Conservation (phyloP, 2,797 vertebrate genomes). For the Australoheros facetus region DNA sequence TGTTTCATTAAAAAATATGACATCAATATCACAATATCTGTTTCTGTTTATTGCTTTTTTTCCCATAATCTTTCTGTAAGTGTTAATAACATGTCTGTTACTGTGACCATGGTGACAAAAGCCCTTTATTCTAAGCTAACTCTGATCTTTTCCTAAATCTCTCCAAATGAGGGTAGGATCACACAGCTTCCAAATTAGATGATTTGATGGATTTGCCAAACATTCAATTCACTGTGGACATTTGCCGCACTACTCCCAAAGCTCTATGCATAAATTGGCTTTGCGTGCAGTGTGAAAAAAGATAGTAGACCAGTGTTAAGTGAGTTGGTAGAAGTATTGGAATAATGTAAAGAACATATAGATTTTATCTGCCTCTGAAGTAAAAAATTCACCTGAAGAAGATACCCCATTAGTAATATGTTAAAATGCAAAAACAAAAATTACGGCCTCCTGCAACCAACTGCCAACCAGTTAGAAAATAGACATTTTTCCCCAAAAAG, state of each 20-base stretch:
- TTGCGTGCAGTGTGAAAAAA: neutral
- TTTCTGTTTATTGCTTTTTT: neutral
- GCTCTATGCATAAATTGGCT: neutral
- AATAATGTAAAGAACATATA: neutral
- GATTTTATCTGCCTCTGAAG: neutral
- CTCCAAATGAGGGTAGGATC: too few species aligned
- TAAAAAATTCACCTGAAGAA: neutral
- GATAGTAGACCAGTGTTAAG: neutral
- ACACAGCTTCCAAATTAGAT: too few species aligned
- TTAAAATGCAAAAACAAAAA: rapidly evolving
- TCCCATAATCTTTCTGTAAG: neutral
- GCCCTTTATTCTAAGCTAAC: too few species aligned
- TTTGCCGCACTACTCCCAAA: neutral
- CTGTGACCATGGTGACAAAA: neutral
- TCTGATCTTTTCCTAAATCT: too few species aligned
- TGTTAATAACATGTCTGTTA: neutral
- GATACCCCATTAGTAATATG: neutral
- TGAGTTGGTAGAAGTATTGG: neutral
- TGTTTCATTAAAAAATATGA: neutral
- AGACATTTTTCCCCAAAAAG: neutral
- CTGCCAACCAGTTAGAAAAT: neutral
- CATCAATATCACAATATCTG: neutral
- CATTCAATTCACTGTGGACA: too few species aligned
- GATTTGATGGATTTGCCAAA: too few species aligned
- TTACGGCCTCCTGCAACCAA: neutral